Conservation (phyloP, 2,113 vertebrate genomes). For the Dasyurus viverrinus region DNA sequence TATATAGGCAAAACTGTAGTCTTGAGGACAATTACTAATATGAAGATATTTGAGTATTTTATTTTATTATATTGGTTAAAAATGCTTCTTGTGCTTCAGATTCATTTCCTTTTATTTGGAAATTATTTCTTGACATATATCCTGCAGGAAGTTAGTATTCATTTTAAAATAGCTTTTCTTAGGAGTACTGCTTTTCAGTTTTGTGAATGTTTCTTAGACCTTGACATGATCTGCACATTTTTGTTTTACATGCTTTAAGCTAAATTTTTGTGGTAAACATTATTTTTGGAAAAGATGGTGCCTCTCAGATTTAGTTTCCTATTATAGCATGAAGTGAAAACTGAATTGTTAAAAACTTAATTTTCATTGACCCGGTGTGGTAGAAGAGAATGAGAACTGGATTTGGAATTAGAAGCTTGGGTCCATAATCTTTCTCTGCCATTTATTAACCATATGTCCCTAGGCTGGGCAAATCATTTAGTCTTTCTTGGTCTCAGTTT, state of each 20-base stretch:
- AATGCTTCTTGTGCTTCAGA: not conserved
- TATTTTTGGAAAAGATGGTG: not conserved
- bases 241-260: slow-evolving; percentile 37
- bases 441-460: not conserved
- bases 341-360: slow-evolving; percentile 4
- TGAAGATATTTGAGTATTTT: not conserved
- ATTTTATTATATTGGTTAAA: not conserved
- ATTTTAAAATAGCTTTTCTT: not conserved
- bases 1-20: not conserved
- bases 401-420: not conserved
- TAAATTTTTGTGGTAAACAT: not conserved
- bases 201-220: not conserved
- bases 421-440: not conserved
- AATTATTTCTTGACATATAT: not conserved
- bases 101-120: not conserved
- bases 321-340: slow-evolving; percentile 3
- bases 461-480: not conserved
- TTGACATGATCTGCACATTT: not conserved
- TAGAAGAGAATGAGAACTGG: not conserved
- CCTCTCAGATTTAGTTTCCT: not conserved
- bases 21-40: slow-evolving; percentile 1
- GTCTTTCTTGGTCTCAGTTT: not conserved
- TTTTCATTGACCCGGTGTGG: not conserved
- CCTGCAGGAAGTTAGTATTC: not conserved
- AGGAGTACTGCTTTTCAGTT: not conserved